Base-by-base conservation (phyloP, 2,797 vertebrate species). In the Sebastiscus albofasciatus region DNA sequence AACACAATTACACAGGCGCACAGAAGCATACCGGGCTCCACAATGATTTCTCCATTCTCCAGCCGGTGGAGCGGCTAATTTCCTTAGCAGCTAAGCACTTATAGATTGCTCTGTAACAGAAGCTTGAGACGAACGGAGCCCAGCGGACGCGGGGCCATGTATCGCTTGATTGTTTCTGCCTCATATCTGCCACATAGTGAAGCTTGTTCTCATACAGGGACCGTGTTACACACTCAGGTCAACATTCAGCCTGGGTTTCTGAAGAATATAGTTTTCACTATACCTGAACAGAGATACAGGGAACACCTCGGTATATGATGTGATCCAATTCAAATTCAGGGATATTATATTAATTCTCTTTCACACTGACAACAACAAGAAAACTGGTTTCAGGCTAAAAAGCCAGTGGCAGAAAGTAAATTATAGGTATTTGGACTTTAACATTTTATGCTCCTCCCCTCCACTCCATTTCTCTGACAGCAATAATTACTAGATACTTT, bases 1-100 rank as follows among this genome's bases (percentile, higher is more conserved):
- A 94, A 94, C 85, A 92, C 92, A 95, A 95, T 96, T 95, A 94
- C 92, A 93, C 86, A 75, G 86, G 85, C 77, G 92, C 92, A 93
- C 72, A 90, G 91, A 92, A 90, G 93, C 93, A 92, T 93, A 90
- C 90, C 81, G 2, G 61, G 69, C 91, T 52, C 80, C 85, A 81
- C 89, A 94, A 94, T 94, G 89, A 94, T 93, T 94, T 95, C 92
- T 93, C 93, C 92, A 93, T 95, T 91, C 93, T 88, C 88, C 68
- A 90, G 82, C 89, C 85, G 82, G 73, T 92, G 86, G 90, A 94
- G 93, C 94, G 87, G 89, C 92, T 96, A 94, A 95, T 95, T 95
- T 95, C 87, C 91, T 92, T 84, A 87, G 91, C 89, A 76, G 89
- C 88, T 90, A 91, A 91, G 92, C 90, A 93, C 90, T 94, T 94